phyloP scores from a whole-genome alignment of 1,140 invertebrate genomes.

The Cryptotermes secundus region DNA sequence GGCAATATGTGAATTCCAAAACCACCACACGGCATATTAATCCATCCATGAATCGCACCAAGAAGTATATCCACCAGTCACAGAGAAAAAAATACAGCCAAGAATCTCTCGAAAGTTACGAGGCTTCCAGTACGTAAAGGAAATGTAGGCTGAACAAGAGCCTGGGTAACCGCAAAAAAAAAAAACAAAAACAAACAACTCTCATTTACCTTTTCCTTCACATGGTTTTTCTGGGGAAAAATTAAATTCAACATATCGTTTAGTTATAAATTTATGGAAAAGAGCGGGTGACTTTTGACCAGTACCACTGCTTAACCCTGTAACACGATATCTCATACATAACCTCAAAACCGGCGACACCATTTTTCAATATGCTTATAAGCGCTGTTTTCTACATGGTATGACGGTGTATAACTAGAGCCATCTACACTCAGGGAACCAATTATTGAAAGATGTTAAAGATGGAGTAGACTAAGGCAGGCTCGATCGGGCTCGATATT shows the following conservation, averaged over 20 bases:
- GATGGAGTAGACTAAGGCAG: no score
- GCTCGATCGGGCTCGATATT: no score
- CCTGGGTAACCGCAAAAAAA: neutral
- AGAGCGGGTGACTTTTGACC: neutral
- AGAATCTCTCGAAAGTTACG: neutral
- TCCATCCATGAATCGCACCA: no score
- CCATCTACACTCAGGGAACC: no score
- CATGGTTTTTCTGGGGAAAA: neutral
- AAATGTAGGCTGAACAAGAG: no score
- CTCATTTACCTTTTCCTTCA: neutral
- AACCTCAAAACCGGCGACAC: neutral
- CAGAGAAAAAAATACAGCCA: neutral
- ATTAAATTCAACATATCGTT: constrained; percentile 9
- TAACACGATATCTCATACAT: neutral
- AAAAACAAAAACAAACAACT: neutral
- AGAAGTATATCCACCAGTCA: no score
- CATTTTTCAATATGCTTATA: neutral
- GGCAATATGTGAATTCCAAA: neutral
- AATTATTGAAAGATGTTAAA: no score
- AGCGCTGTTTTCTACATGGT: no score
- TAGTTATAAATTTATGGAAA: neutral
- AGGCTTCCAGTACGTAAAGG: no score
- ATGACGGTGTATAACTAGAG: no score
- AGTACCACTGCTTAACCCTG: neutral
- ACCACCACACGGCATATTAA: no score